A percentile compares a stretch with the other conserved stretches of the same genome.
Conservation (phyloP, 2,113 vertebrate genomes). For the Lagenorhynchus albirostris region DNA sequence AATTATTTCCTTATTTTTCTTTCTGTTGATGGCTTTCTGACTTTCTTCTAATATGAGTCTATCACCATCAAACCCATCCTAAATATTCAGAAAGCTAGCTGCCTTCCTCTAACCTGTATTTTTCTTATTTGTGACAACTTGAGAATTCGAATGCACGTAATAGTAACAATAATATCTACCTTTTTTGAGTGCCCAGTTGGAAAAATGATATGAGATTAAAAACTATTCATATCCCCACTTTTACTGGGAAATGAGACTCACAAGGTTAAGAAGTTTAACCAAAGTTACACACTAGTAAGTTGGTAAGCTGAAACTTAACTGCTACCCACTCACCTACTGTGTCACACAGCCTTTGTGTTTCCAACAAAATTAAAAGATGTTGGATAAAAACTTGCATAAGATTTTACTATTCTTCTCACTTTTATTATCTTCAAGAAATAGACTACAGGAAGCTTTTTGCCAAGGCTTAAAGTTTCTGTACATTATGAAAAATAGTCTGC, state of each 20-base stretch:
- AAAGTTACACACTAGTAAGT: not conserved
- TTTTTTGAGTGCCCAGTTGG: not conserved
- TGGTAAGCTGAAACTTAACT: not conserved
- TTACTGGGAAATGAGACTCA: not conserved
- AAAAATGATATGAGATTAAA: not conserved
- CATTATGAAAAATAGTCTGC: not conserved
- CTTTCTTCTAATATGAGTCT: not conserved
- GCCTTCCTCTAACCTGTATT: not conserved
- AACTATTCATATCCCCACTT: not conserved
- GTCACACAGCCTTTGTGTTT: not conserved
- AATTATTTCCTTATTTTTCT: not conserved
- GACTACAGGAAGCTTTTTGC: not conserved
- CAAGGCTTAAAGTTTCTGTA: slow-evolving; percentile 1
- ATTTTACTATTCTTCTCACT: not conserved
- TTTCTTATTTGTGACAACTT: not conserved
- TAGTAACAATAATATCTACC: not conserved
- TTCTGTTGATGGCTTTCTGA: not conserved
- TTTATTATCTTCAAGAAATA: not conserved
- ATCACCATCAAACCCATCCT: not conserved
- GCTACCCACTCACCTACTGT: not conserved
- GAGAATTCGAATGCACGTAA: not conserved
- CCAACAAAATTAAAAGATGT: slow-evolving; percentile 30
- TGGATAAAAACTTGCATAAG: not conserved
- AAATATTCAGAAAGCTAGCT: not conserved
- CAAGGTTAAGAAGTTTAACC: not conserved